A percentile compares a stretch with the other conserved stretches of the same genome.
These are phyloP conservation scores for Xiphydria camelus DNA, from an alignment of 2,888 invertebrate genomes.

Conservation along the genomic window DNA sequence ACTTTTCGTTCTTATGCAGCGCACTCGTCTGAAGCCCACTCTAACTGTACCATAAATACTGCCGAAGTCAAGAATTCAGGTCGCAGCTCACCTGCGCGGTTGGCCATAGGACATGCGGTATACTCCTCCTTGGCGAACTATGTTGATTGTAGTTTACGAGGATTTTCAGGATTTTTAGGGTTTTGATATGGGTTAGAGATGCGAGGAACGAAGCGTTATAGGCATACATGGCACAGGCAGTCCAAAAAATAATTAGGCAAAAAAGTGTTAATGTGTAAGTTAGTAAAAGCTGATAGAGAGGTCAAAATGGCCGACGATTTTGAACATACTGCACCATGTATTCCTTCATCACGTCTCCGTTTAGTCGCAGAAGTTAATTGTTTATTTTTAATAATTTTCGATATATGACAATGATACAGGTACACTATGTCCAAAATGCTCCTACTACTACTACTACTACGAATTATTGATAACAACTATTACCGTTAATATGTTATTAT, in stretches of 20 bases:
- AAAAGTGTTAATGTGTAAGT: constrained; percentile 1
- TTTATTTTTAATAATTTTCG: neutral
- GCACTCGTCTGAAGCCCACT: no score
- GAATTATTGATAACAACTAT: constrained; percentile 4
- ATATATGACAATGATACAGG: constrained; percentile 12
- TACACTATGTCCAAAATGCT: constrained; percentile 17
- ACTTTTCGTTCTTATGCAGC: no score
- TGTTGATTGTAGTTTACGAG: no score
- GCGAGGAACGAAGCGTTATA: constrained; percentile 4
- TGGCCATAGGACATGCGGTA: no score
- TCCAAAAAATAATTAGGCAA: constrained; percentile 13
- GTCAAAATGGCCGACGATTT: constrained; percentile 4
- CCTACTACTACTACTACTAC: neutral
- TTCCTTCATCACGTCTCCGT: constrained; percentile 5
- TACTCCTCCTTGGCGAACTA: no score
- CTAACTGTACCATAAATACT: no score
- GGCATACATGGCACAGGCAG: constrained; percentile 16
- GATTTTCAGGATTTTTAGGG: neutral
- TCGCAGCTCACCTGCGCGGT: no score
- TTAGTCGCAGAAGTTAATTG: neutral
- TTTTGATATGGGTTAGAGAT: constrained; percentile 1
- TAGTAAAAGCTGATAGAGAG: constrained; percentile 2
- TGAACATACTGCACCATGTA: constrained; percentile 20
- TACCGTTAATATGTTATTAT: constrained; percentile 1
- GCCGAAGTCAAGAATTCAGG: no score